Percentiles rank a stretch among this genome's conserved stretches.
Evolutionary conservation across 2,888 invertebrate genomes (phyloP).

Genomic region (Dilophus febrilis): DNA sequence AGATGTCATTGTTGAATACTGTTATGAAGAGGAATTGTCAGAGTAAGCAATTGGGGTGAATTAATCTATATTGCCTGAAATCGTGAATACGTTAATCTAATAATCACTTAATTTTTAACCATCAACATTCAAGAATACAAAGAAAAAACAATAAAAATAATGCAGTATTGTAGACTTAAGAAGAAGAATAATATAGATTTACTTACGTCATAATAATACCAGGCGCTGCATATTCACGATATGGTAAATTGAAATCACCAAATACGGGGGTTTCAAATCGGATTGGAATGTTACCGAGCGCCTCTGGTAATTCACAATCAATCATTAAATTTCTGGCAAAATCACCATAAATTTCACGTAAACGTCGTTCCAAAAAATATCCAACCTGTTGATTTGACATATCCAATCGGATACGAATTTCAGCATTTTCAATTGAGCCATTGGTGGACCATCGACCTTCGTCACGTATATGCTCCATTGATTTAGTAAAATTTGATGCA

Average conservation of each 20-base stretch:
- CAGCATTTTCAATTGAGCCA: slow-evolving; percentile 38
- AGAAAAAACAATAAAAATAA: too few species aligned
- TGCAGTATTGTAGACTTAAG: too few species aligned
- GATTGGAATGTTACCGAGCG: slow-evolving; percentile 42
- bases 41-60: too few species aligned
- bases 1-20: too few species aligned
- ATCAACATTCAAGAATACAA: too few species aligned
- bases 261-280: slow-evolving; percentile 52
- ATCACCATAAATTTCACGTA: slow-evolving; percentile 48
- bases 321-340: slow-evolving; percentile 45
- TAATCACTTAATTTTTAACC: too few species aligned
- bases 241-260: slow-evolving; percentile 48
- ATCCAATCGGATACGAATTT: slow-evolving; percentile 53
- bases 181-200: too few species aligned
- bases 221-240: slow-evolving; percentile 68
- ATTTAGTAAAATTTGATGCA: slow-evolving; percentile 51
- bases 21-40: too few species aligned
- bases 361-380: slow-evolving; percentile 47
- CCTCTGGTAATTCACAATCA: slow-evolving; percentile 43
- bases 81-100: too few species aligned
- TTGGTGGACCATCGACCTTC: slow-evolving; percentile 38
- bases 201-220: slow-evolving; percentile 67
- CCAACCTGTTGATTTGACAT: slow-evolving; percentile 75
- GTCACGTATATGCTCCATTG: slow-evolving; percentile 38
- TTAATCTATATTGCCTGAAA: too few species aligned